Evolutionary conservation across 2,113 vertebrate species (phyloP).

Genomic region (Pionites leucogaster): DNA sequence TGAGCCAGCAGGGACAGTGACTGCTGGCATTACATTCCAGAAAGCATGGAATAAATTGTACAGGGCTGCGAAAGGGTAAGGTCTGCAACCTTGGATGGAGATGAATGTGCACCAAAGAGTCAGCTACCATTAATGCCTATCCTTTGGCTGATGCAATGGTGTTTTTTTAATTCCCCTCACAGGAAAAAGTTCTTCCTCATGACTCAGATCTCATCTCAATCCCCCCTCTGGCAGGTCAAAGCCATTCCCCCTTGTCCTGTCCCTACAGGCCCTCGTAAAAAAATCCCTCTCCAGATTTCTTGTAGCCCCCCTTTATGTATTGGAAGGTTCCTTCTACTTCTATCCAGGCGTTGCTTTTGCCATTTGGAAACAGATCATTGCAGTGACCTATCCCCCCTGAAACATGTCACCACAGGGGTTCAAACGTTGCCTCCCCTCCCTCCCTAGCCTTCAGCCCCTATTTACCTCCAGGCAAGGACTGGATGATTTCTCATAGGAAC

Average conservation of each 20-base stretch:
- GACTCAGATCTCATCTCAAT: neutral
- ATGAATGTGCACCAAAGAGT: rapidly evolving
- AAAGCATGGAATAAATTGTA: neutral
- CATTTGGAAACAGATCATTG: neutral
- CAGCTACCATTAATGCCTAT: neutral
- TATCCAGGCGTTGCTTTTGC: neutral
- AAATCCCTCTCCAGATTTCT: neutral
- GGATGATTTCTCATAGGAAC: neutral
- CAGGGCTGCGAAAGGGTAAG: neutral
- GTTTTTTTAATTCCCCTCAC: neutral
- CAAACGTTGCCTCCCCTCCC: neutral
- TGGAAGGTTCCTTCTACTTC: neutral
- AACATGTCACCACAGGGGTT: rapidly evolving
- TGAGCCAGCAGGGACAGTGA: neutral
- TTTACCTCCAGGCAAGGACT: neutral
- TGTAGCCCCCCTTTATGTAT: neutral
- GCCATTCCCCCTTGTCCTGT: neutral
- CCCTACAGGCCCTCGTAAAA: neutral
- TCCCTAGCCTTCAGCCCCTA: neutral
- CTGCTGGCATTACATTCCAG: neutral
- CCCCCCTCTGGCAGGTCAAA: neutral
- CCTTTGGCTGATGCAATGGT: neutral
- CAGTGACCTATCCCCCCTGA: neutral
- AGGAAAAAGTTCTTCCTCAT: neutral
- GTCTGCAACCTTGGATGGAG: neutral